Base-by-base conservation (phyloP, 2,113 vertebrate genomes). In the Cardinalis cardinalis region DNA sequence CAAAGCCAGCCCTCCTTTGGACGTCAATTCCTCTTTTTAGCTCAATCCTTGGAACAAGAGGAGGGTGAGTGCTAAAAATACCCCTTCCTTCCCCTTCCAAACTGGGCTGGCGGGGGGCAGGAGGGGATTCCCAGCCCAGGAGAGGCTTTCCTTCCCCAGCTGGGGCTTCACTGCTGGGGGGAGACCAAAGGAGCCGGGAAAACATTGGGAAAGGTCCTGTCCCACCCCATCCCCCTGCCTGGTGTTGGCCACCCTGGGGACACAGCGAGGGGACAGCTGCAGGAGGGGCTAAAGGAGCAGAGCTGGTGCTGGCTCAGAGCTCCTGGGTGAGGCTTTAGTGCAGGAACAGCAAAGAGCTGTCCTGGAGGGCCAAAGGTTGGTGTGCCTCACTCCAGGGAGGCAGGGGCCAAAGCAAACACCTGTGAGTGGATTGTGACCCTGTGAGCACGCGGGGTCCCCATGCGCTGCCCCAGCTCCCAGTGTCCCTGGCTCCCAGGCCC, bases 11-110 rank as follows among this genome's bases (percentile, higher is more conserved):
- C 53, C 58, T 84, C 52, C 10, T 3, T 29, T 43, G 41, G 76
- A 71, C 28, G 41, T 68, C 76, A 94, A 36, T 93, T 96, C 90
- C 77, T 84, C 93, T 84, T 96, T 70, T 83, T 32, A 40, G 53
- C 84, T 80, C 78, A 49, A 80, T 81, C 90, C 86, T 65, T 72
- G 77, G 82, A 84, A 75, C 25, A 19, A 68, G 29, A 0, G 0
- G 14, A 25, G 90, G 46, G 44, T 5, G 38, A 87, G 41, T 17
- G 61, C 92, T 90, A 92, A 95, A 95, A 94, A 89, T 87, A 90
- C 66, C 65, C 58, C 53, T 88, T 91, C 79, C 88, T 88, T 92
- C 83, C 88, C 48, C 86, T 79, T 72, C 80, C 11, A 0, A 1
- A 17, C 46, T 18, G 34, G 68, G 53, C 44, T 64, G 49, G 6